Evolutionary conservation across 2,113 vertebrate genomes (phyloP).

Genomic region (Elephas maximus): DNA sequence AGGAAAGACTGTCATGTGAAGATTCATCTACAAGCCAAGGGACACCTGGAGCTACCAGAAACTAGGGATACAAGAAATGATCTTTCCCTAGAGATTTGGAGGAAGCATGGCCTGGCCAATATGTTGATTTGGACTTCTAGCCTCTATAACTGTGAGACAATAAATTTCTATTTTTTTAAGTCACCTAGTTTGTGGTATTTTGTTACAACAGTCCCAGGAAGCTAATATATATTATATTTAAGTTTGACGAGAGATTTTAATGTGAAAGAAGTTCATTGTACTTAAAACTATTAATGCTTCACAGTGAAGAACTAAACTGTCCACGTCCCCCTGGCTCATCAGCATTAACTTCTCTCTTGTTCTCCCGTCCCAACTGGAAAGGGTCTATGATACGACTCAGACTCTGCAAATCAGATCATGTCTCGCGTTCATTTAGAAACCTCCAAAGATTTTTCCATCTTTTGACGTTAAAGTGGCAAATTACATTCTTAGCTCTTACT

Average conservation of each 20-base stretch:
- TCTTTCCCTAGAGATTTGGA: too few relatives aligned
- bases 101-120: too few relatives aligned
- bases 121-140: too few relatives aligned
- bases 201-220: too few relatives aligned
- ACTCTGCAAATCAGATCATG: neutral
- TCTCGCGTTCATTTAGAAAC: neutral
- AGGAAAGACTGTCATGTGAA: too few relatives aligned
- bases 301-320: neutral
- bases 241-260: neutral
- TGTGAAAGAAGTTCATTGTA: neutral
- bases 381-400: neutral
- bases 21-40: too few relatives aligned
- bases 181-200: too few relatives aligned
- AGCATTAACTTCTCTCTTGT: rapidly evolving
- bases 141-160: too few relatives aligned
- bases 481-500: neutral
- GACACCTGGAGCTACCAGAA: too few relatives aligned
- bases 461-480: neutral
- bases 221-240: neutral
- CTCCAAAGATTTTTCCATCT: neutral
- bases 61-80: too few relatives aligned
- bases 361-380: neutral
- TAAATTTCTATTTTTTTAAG: too few relatives aligned
- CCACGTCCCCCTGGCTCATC: rapidly evolving
- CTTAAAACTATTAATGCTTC: neutral